A percentile compares a stretch with the other conserved stretches of the same genome.
Conservation (phyloP, 2,888 invertebrate species). For the Chymomyza fuscimana region DNA sequence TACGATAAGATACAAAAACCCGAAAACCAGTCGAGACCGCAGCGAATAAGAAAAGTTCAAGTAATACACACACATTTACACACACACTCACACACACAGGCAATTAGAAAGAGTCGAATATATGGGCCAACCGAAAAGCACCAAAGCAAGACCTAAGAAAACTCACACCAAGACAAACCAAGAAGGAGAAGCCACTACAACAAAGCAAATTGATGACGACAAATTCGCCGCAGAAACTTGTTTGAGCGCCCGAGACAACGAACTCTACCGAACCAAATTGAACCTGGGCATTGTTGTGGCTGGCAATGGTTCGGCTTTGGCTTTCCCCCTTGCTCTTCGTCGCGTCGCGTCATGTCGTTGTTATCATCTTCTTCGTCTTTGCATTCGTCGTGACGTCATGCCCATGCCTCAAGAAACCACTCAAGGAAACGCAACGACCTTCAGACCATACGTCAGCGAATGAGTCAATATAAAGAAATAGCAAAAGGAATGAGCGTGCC, state of each 20-base stretch:
- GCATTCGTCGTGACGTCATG: constrained; percentile 51
- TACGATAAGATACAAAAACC: constrained; percentile 46
- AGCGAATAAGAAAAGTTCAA: constrained; percentile 61
- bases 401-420: constrained; percentile 48
- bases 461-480: constrained; percentile 22
- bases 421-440: constrained; percentile 71
- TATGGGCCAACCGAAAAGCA: constrained; percentile 8
- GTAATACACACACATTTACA: constrained; percentile 4
- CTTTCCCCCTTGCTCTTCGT: not conserved
- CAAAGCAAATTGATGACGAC: constrained; percentile 34
- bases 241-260: constrained; percentile 7
- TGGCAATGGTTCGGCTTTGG: constrained; percentile 23
- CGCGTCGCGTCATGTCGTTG: too few species aligned
- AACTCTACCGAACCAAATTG: constrained; percentile 5
- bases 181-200: constrained; percentile 45
- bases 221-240: constrained; percentile 65
- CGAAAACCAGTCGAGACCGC: constrained; percentile 11
- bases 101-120: constrained; percentile 45
- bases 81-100: not conserved
- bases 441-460: constrained; percentile 37
- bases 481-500: constrained; percentile 30
- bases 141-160: constrained; percentile 46
- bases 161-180: constrained; percentile 52
- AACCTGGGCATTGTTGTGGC: constrained; percentile 49
- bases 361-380: too few species aligned